Evolutionary conservation across 2,888 invertebrate species (phyloP).

Genomic region (Dynastes grantii): DNA sequence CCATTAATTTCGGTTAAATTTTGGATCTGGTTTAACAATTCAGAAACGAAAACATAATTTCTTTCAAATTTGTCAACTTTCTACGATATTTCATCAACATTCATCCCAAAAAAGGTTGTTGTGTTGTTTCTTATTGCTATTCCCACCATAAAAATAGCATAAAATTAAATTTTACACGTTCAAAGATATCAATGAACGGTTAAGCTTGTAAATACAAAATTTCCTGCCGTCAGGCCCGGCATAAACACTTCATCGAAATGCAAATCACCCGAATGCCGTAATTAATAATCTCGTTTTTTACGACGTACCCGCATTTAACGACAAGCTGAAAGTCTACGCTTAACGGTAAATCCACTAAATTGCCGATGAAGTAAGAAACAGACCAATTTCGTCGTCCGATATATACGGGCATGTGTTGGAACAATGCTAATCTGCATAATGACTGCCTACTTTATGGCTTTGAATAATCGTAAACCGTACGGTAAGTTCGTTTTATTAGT

Average conservation of each 20-base stretch:
- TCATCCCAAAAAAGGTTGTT: too few relatives aligned
- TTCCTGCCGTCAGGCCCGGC: background rate
- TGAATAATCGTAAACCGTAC: background rate
- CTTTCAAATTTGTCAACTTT: too few relatives aligned
- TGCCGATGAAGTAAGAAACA: slow-evolving; percentile 5
- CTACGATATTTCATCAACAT: too few relatives aligned
- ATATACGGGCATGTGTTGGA: background rate
- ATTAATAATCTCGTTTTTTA: slow-evolving; percentile 20
- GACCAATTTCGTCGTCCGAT: background rate
- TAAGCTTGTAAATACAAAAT: background rate
- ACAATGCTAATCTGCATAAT: background rate
- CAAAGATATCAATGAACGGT: slow-evolving; percentile 9
- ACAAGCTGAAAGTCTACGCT: slow-evolving; percentile 16
- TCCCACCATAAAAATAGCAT: too few relatives aligned
- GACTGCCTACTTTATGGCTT: slow-evolving; percentile 2
- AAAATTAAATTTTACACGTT: too few relatives aligned
- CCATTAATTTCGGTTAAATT: too few relatives aligned
- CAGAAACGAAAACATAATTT: too few relatives aligned
- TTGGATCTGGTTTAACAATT: too few relatives aligned
- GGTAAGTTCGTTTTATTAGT: background rate
- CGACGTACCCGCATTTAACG: slow-evolving; percentile 9
- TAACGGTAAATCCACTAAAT: slow-evolving; percentile 27
- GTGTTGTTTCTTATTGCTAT: too few relatives aligned
- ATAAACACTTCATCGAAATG: background rate
- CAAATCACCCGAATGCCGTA: slow-evolving; percentile 3